A percentile compares a stretch with the other conserved stretches of the same genome.
Conservation (phyloP, 2,113 vertebrate species). For the Thinocorus orbignyianus region DNA sequence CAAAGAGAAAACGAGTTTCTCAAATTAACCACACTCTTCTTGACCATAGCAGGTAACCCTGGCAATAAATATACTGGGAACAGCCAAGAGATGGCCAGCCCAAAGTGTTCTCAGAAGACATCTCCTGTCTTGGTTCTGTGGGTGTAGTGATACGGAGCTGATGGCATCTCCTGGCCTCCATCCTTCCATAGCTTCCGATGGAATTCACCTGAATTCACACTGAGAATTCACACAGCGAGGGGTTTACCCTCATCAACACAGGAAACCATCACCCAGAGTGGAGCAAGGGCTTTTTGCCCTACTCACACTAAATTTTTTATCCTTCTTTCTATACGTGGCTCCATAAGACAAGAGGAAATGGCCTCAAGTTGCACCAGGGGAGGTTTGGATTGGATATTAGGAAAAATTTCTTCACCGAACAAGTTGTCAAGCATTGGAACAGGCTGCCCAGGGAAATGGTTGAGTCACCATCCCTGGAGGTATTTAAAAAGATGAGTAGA, state of each 20-base stretch:
- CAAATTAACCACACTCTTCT: background rate
- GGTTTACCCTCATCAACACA: background rate
- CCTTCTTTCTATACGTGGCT: background rate
- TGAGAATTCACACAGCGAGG: background rate
- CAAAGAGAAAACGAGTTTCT: background rate
- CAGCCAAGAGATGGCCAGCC: background rate
- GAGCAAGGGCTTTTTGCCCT: background rate
- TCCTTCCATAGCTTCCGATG: background rate
- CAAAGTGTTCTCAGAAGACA: accelerated
- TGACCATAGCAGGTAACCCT: background rate
- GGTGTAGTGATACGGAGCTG: accelerated
- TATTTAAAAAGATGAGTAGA: background rate
- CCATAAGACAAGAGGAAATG: background rate
- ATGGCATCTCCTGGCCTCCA: background rate
- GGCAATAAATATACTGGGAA: background rate
- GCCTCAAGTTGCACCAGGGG: background rate
- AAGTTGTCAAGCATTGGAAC: background rate
- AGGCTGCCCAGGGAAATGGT: background rate
- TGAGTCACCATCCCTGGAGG: background rate
- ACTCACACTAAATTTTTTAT: background rate
- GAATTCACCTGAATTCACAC: background rate
- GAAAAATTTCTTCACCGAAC: background rate
- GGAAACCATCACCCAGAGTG: background rate
- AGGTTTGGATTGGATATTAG: background rate
- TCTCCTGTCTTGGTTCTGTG: background rate